Conservation (phyloP, 1,140 invertebrate species). For the Zaprionus taronus region DNA sequence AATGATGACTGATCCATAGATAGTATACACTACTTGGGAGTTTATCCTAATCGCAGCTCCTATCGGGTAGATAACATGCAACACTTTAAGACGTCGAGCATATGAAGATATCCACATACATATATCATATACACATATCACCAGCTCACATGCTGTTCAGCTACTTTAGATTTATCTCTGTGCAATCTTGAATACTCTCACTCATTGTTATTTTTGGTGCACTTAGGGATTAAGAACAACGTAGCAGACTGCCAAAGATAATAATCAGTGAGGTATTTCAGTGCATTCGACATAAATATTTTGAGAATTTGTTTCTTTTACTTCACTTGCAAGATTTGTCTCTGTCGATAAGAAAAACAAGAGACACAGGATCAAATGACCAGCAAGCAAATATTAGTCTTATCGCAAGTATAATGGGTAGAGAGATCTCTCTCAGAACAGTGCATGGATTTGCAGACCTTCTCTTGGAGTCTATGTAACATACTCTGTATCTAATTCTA, state of each 20-base stretch:
- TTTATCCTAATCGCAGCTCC: constrained; percentile 27
- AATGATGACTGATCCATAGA: constrained; percentile 22
- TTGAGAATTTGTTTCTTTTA: constrained; percentile 26
- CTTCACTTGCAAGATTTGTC: constrained; percentile 29
- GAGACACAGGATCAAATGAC: constrained; percentile 32
- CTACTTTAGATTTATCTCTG: constrained; percentile 33
- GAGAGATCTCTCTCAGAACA: neutral
- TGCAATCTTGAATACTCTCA: constrained; percentile 26
- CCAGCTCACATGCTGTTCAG: constrained; percentile 7
- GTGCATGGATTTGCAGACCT: neutral
- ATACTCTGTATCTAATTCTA: neutral
- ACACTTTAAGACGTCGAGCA: constrained; percentile 6
- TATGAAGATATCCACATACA: neutral
- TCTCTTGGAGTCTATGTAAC: neutral
- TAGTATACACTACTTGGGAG: constrained; percentile 23
- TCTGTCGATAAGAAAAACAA: constrained; percentile 41
- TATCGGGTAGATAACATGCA: constrained; percentile 18
- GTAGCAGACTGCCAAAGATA: constrained; percentile 38
- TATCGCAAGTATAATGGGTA: neutral
- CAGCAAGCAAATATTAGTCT: constrained; percentile 26
- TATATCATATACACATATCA: neutral
- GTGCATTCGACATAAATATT: constrained; percentile 36
- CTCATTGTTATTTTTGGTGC: constrained; percentile 10
- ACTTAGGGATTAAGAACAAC: constrained; percentile 22
- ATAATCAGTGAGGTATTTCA: constrained; percentile 14